Evolutionary conservation across 2,797 vertebrate genomes (phyloP), one percentile per base, ranked within the genome.

Genomic region (Ataeniobius toweri): DNA sequence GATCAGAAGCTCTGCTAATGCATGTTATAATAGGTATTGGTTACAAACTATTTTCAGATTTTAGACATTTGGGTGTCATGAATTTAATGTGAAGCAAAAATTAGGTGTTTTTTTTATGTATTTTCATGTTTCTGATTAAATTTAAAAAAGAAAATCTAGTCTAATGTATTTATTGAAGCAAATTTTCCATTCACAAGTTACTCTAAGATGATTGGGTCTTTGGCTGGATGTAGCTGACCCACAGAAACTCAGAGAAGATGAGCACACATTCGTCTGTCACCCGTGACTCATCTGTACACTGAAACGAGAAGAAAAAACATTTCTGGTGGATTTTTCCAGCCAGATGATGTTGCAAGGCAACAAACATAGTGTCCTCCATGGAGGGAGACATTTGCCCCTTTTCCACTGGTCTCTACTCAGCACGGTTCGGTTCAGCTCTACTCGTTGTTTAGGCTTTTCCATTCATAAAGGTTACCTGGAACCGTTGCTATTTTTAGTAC

Each of bases 331-430:
- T 56, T 78, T 63, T 78, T 89, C 31, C 74, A 88, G 80, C 85
- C 80, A 76, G 78, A 82, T 70, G 13, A 78, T 73, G 91, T 92
- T 91, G 82, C 91, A 75, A 79, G 81, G 90, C 90, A 91, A 91
- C 91, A 83, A 71, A 79, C 84, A 26, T 67, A 44, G 56, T 85
- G 86, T 83, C 78, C 81, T 87, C 76, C 88, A 48, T 72, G 24
- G 5, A 80, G 80, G 56, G n/a, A 73, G 83, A 81, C 58, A 31
- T 31, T 31, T 31, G 31, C 31, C 31, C 31, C 31, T 31, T 31
- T 31, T 31, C 31, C 31, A 31, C 31, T 31, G 31, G 31, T 31
- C 31, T 31, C 31, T 31, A 31, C 31, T 31, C 31, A 31, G 31
- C 31, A 3, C 31, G 31, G 31, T 31, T 31, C 2, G 31, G 31